Conservation (phyloP, 1,140 invertebrate genomes). For the Ganaspis sp. region DNA sequence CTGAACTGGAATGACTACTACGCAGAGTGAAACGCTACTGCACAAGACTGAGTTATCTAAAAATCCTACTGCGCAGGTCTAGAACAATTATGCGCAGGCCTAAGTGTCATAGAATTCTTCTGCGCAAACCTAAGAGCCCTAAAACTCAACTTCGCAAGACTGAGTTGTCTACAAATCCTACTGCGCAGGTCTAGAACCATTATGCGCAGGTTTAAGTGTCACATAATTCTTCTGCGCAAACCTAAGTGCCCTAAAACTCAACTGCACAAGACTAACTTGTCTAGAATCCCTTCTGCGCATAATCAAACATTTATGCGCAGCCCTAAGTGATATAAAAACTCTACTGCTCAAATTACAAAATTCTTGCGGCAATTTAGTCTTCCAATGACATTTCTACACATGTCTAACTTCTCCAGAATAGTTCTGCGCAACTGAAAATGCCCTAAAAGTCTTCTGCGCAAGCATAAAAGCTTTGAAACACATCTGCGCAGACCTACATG, state of each 20-base stretch:
- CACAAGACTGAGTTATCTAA: not conserved
- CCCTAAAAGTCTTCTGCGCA: too few relatives aligned
- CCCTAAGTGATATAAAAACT: not conserved
- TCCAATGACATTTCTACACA: not conserved
- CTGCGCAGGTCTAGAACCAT: not conserved
- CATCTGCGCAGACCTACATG: too few relatives aligned
- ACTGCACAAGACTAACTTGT: not conserved
- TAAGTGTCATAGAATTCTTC: not conserved
- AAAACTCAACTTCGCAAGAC: not conserved
- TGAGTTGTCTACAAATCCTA: constrained; percentile 37
- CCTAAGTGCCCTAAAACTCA: not conserved
- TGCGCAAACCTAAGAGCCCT: not conserved
- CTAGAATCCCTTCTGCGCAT: constrained; percentile 40
- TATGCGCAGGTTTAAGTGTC: not conserved
- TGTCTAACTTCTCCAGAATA: not conserved
- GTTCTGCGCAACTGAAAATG: too few relatives aligned
- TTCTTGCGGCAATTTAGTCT: too few relatives aligned
- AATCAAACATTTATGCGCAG: not conserved
- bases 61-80: not conserved
- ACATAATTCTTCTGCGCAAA: not conserved
- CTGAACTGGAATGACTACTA: not conserved
- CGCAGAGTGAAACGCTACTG: not conserved
- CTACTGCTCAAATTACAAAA: not conserved
- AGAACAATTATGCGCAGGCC: not conserved
- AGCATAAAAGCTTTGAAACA: too few relatives aligned